phyloP scores from a whole-genome alignment of 2,797 vertebrate genomes.

The Aythya fuligula region DNA sequence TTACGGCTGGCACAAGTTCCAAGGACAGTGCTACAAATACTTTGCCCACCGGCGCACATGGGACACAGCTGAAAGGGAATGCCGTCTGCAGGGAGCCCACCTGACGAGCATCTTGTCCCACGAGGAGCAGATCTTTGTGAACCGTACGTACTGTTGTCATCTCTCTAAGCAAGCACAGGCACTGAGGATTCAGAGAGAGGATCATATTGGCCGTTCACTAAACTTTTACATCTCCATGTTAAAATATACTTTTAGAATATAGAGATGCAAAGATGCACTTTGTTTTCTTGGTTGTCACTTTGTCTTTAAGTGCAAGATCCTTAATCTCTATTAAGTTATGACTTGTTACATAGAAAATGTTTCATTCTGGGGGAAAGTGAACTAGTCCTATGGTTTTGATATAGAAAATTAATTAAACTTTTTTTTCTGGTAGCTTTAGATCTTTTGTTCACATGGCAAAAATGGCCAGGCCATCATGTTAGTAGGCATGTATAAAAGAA shows the following conservation, averaged over 20 bases:
- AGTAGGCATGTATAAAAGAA: neutral
- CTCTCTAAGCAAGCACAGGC: neutral
- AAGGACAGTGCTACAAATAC: slow-evolving; percentile 97
- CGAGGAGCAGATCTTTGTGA: slow-evolving; percentile 94
- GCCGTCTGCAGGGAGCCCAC: slow-evolving; percentile 93
- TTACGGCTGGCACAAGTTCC: slow-evolving; percentile 98
- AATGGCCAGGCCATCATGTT: neutral
- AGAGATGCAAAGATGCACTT: neutral
- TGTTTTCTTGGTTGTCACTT: neutral
- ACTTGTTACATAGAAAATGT: neutral
- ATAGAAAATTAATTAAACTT: neutral
- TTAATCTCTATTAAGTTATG: neutral
- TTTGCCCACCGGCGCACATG: slow-evolving; percentile 91
- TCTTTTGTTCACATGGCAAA: neutral
- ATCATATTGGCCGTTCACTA: neutral
- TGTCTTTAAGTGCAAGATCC: neutral
- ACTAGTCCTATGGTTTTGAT: neutral
- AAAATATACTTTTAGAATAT: neutral
- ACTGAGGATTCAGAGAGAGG: neutral
- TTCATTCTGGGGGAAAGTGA: neutral
- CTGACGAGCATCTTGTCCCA: slow-evolving; percentile 91
- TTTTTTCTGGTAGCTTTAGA: neutral
- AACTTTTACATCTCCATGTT: neutral
- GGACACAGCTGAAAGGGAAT: slow-evolving; percentile 95
- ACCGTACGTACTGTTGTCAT: slow-evolving; percentile 84